Base-by-base conservation (phyloP, 2,888 invertebrate species). In the Cephus runcator region DNA sequence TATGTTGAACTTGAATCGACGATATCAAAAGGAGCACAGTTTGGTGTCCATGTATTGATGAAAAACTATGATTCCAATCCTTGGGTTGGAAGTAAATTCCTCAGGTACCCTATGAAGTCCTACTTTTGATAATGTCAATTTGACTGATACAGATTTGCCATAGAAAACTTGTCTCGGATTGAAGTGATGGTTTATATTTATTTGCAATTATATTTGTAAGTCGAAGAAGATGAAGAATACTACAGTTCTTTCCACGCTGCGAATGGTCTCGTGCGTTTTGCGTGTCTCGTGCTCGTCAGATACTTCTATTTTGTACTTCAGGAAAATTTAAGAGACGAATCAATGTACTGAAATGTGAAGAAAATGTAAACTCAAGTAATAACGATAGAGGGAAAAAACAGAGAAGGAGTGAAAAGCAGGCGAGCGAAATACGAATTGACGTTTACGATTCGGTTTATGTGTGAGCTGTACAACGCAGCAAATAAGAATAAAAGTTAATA, bases 271-370 rank as follows among this genome's bases (percentile, higher is more conserved):
- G 23, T 56, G 23, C 23, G 56, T 23, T 56, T 56, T 56, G 15
- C 6, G 56, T 23, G 56, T 56, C 11, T 34, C 3, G 71, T 71
- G 71, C 71, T 71, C 76, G 71, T 30, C 80, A 78, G 77, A 40
- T 80, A 74, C 78, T 84, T 81, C 80, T 84, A 79, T 83, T 84
- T 85, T 84, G 75, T 84, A 84, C 77, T 76, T 76, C 73, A 81
- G 75, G 71, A 36, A 69, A 68, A 77, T n/a, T 73, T 30, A 73
- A 73, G 56, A 56, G 56, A 56, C 56, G 6, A 23, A 56, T 56
- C 23, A 23, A 56, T 56, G 23, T 56, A 56, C 56, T 9, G 56
- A 23, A 56, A 56, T 9, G 23, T 23, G 56, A 56, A 56, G 56
- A 56, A 56, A 56, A 56, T 23, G 56, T 56, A 23, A 56, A 56